phyloP scores from a whole-genome alignment of 2,113 vertebrate species.

The Sphaerodactylus townsendi region DNA sequence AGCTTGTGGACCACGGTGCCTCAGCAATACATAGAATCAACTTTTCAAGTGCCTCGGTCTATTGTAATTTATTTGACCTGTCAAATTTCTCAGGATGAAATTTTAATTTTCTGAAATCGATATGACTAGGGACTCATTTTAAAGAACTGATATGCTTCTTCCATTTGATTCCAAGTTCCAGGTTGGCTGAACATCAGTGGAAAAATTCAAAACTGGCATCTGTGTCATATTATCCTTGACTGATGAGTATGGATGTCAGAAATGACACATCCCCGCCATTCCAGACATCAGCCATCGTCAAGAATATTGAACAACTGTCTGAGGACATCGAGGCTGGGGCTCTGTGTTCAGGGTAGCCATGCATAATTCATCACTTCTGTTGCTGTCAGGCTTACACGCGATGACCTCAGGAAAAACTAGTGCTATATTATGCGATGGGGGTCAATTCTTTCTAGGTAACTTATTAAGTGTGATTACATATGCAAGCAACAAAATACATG shows the following conservation, averaged over 20 bases:
- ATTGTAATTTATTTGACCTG: background rate
- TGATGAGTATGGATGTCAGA: slow-evolving; percentile 50
- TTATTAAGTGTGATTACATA: slow-evolving; percentile 58
- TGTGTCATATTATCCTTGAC: slow-evolving; percentile 37
- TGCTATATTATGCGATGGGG: slow-evolving; percentile 48
- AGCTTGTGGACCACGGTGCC: background rate
- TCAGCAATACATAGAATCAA: background rate
- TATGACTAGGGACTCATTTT: background rate
- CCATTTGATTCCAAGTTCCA: background rate
- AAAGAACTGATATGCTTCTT: background rate
- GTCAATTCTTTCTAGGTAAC: slow-evolving; percentile 45
- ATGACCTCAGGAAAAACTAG: slow-evolving; percentile 58
- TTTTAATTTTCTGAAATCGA: background rate
- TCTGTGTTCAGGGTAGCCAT: slow-evolving; percentile 59
- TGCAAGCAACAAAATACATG: slow-evolving; percentile 64
- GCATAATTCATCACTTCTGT: slow-evolving; percentile 55
- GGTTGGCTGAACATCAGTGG: slow-evolving; percentile 23
- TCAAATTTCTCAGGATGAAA: background rate
- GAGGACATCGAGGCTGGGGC: slow-evolving; percentile 48
- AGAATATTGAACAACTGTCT: slow-evolving; percentile 54
- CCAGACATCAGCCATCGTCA: slow-evolving; percentile 42
- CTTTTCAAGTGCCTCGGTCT: background rate
- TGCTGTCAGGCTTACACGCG: slow-evolving; percentile 40
- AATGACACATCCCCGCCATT: slow-evolving; percentile 44
- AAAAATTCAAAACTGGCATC: background rate